Conservation (phyloP, 2,888 invertebrate species). For the Stenodera caucasica region DNA sequence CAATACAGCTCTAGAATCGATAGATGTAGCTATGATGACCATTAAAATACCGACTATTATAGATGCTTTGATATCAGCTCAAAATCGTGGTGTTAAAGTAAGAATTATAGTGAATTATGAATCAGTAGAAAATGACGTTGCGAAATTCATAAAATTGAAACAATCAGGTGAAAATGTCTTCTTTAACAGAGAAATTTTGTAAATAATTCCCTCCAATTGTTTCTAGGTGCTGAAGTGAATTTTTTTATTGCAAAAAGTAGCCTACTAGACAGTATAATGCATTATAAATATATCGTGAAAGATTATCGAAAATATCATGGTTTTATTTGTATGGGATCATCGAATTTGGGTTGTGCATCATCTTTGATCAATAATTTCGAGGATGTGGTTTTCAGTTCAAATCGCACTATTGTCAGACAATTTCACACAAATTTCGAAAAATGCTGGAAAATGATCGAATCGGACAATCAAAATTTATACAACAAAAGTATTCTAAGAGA, state of each 20-base stretch:
- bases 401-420: conserved; percentile 35
- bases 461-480: conserved; percentile 38
- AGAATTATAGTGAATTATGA: conserved; percentile 45
- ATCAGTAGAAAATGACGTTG: conserved; percentile 22
- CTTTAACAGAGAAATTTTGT: too few species aligned
- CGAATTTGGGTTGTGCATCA: conserved; percentile 42
- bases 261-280: conserved; percentile 44
- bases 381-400: conserved; percentile 44
- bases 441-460: conserved; percentile 36
- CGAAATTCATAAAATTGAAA: conserved; percentile 33
- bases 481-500: conserved; percentile 38
- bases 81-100: conserved; percentile 42
- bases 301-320: conserved; percentile 40
- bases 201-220: background rate
- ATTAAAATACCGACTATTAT: conserved; percentile 36
- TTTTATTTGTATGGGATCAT: conserved; percentile 45
- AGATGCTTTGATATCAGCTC: conserved; percentile 37
- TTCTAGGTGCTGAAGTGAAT: conserved; percentile 40
- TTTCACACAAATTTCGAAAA: conserved; percentile 43
- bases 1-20: conserved; percentile 37
- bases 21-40: conserved; percentile 46
- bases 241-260: conserved; percentile 38
- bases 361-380: conserved; percentile 47
- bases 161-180: conserved; percentile 32
- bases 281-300: conserved; percentile 50